phyloP scores from a whole-genome alignment of 2,888 invertebrate genomes.

The Melangyna quadrimaculata region DNA sequence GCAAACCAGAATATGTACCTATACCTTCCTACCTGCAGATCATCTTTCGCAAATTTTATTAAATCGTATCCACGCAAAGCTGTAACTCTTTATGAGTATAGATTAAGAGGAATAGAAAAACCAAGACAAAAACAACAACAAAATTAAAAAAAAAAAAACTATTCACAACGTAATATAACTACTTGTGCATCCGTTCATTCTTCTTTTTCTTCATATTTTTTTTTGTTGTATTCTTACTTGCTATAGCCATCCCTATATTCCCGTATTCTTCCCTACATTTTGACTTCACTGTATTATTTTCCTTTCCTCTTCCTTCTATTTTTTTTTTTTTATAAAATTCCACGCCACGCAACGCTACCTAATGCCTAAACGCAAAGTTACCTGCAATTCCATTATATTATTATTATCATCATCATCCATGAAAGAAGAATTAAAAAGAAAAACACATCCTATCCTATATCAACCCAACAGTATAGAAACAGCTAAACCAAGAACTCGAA shows the following conservation, averaged over 20 bases:
- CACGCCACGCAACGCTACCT: slow-evolving; percentile 66
- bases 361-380: slow-evolving; percentile 70
- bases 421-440: slow-evolving; percentile 10
- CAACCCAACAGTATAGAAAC: slow-evolving; percentile 18
- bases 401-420: slow-evolving; percentile 47
- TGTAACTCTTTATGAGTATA: slow-evolving; percentile 36
- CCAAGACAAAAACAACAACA: too few relatives aligned
- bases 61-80: slow-evolving; percentile 59
- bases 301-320: slow-evolving; percentile 19
- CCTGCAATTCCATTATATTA: slow-evolving; percentile 68
- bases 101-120: slow-evolving; percentile 24
- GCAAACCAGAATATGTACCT: neutral
- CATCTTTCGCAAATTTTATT: slow-evolving; percentile 48
- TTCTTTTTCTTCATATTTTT: neutral
- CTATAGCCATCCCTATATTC: slow-evolving; percentile 44
- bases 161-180: slow-evolving; percentile 53
- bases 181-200: slow-evolving; percentile 67
- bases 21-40: slow-evolving; percentile 20
- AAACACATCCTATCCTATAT: slow-evolving; percentile 1
- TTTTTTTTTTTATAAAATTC: slow-evolving; percentile 44
- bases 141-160: slow-evolving; percentile 8
- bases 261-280: slow-evolving; percentile 60
- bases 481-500: slow-evolving; percentile 49
- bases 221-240: neutral
- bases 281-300: slow-evolving; percentile 16